These are phyloP conservation scores for Lobophora halterata DNA, from an alignment of 2,888 invertebrate species.

Conservation along the genomic window DNA sequence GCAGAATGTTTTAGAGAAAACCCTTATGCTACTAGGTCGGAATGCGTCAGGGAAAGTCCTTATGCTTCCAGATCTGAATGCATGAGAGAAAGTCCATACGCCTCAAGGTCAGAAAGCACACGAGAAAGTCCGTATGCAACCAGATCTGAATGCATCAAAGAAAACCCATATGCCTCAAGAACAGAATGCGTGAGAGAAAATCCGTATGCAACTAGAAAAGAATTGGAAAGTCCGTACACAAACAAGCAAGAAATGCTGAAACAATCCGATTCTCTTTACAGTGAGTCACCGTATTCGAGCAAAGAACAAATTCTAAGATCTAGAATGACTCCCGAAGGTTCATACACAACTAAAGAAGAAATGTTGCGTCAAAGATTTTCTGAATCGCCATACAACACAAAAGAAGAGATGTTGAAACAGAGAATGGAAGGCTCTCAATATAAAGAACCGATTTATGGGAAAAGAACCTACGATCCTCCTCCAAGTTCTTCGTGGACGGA, in stretches of 20 bases:
- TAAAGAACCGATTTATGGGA: constrained; percentile 67
- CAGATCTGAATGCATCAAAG: constrained; percentile 42
- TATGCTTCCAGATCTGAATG: constrained; percentile 47
- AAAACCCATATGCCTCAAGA: constrained; percentile 46
- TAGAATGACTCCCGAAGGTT: constrained; percentile 63
- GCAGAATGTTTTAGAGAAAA: constrained; percentile 44
- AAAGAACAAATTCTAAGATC: constrained; percentile 71
- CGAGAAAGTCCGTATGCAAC: constrained; percentile 47
- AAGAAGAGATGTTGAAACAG: constrained; percentile 73
- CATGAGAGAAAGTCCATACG: constrained; percentile 47
- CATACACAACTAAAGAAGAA: constrained; percentile 75
- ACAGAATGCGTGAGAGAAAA: constrained; percentile 45
- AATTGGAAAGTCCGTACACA: constrained; percentile 50
- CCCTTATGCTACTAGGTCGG: too few species aligned
- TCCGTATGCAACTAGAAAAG: constrained; percentile 36
- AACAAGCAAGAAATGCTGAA: constrained; percentile 55
- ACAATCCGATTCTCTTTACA: constrained; percentile 58
- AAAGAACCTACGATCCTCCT: constrained; percentile 73
- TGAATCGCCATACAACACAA: constrained; percentile 75
- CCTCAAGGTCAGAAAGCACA: constrained; percentile 41
- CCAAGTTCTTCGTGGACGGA: constrained; percentile 67
- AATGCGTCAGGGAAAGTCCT: constrained; percentile 45
- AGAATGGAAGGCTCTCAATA: constrained; percentile 55
- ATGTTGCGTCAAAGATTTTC: constrained; percentile 75
- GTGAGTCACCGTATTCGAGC: constrained; percentile 70